Base-by-base conservation (phyloP, 2,888 invertebrate species). In the Drosophila diplacantha region DNA sequence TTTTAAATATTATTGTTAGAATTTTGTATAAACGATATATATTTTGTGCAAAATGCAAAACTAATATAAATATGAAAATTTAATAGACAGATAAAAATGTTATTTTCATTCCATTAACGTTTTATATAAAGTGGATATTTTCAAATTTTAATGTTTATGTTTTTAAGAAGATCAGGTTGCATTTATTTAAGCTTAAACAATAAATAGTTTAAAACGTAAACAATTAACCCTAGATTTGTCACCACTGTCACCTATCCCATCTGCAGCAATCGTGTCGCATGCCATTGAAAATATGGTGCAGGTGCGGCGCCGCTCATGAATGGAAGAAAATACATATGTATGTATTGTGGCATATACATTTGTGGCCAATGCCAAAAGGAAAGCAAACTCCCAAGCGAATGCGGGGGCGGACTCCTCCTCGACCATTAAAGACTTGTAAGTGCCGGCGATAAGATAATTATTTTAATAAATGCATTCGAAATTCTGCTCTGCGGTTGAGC, bases 281-380 rank as follows among this genome's bases (percentile, higher is more conserved):
- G 79, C 67, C 78, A 80, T 80, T 82, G 83, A 77, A 77, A 71
- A 69, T 74, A 69, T 69, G 62, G 53, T 71, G 78, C 83, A 77
- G 78, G 83, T 83, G 74, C 76, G 69, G 60, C 54, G 52, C 59
- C 29, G 49, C 44, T 51, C 50, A 63, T 61, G 61, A 64, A 64
- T 62, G 61, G 64, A 51, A 50, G 64, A 22, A 56, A 39, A 35
- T 31, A 22, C 58, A 37, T 46, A 60, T 59, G 26, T 56, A 66
- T 57, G 2, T 26, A 69, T 34, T 35, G 24, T 38, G 53, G 14
- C 39, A 39, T 14, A 39, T n/a, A 39, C 12, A 38, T 22, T 18
- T 35, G 59, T 29, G 41, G 57, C 59, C 16, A 16, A 20, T 34
- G 34, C 20, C 20, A 61, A 61, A 49, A 49, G 44, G 37, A 58